These are phyloP conservation scores for Sinocyclocheilus maitianheensis DNA, from an alignment of 2,113 vertebrate genomes.

Conservation along the genomic window DNA sequence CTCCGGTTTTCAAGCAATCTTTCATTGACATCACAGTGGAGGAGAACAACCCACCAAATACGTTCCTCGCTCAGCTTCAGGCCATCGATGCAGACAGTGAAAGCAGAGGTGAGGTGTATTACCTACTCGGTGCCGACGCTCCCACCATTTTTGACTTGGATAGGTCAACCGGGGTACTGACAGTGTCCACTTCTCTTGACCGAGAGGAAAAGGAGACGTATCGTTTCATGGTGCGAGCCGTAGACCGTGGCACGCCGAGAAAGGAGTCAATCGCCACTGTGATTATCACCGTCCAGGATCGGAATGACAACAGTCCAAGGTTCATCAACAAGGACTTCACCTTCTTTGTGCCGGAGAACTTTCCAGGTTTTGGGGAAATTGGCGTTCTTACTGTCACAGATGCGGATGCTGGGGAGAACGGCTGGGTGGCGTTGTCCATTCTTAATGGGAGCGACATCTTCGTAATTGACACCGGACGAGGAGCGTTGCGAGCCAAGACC, in stretches of 20 bases:
- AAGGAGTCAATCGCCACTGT: constrained; percentile 91
- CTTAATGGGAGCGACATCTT: constrained; percentile 95
- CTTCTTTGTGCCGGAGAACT: constrained; percentile 97
- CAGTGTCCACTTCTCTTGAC: constrained; percentile 87
- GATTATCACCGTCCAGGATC: constrained; percentile 87
- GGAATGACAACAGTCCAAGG: constrained; percentile 95
- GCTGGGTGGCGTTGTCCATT: constrained; percentile 94
- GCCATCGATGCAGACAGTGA: constrained; percentile 91
- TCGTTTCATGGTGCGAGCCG: constrained; percentile 88
- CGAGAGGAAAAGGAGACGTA: constrained; percentile 95
- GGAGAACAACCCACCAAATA: constrained; percentile 91
- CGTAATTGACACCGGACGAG: constrained; percentile 93
- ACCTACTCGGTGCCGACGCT: constrained; percentile 88
- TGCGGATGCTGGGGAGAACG: constrained; percentile 89
- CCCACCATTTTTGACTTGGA: constrained; percentile 89
- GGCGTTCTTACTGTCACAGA: constrained; percentile 94
- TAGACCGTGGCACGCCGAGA: constrained; percentile 87
- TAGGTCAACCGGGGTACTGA: constrained; percentile 84
- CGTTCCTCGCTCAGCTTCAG: constrained; percentile 86
- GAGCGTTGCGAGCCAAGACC: constrained; percentile 89
- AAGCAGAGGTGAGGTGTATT: constrained; percentile 83
- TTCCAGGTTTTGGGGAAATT: constrained; percentile 95
- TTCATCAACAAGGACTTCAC: constrained; percentile 99
- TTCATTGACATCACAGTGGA: constrained; percentile 88
- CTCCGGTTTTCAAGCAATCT: constrained; percentile 87